These are phyloP conservation scores for Eulemur coronatus DNA, from an alignment of 2,797 vertebrate genomes.

Conservation along the genomic window DNA sequence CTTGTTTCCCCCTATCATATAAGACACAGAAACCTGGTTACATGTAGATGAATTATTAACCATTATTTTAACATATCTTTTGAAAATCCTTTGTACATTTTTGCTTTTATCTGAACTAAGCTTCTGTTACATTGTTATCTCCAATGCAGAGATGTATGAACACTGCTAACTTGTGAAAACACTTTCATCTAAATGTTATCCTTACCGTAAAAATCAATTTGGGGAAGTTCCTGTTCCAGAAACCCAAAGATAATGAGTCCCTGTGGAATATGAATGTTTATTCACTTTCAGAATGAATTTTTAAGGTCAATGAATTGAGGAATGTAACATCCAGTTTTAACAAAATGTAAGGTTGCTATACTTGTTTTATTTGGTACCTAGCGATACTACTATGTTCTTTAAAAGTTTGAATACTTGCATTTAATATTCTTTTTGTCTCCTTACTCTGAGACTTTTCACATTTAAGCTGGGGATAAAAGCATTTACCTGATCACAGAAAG, in stretches of 20 bases:
- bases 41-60: not conserved
- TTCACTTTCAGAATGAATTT: not conserved
- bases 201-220: not conserved
- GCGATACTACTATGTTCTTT: not conserved
- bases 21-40: not conserved
- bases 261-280: not conserved
- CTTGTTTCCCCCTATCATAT: not conserved
- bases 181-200: not conserved
- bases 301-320: not conserved
- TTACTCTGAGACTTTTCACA: not conserved
- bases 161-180: not conserved
- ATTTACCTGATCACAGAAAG: not conserved
- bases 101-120: not conserved
- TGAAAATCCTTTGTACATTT: not conserved
- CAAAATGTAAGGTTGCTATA: not conserved
- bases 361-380: not conserved
- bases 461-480: not conserved
- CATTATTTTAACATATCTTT: conserved; percentile 12
- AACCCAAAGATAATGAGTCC: not conserved
- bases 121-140: not conserved
- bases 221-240: not conserved
- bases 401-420: not conserved
- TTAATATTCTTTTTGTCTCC: not conserved
- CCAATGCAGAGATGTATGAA: not conserved
- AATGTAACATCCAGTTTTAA: not conserved